Evolutionary conservation across 2,888 invertebrate species (phyloP), one percentile per base, ranked within the genome.

Genomic region (Folsomia manolachei): DNA sequence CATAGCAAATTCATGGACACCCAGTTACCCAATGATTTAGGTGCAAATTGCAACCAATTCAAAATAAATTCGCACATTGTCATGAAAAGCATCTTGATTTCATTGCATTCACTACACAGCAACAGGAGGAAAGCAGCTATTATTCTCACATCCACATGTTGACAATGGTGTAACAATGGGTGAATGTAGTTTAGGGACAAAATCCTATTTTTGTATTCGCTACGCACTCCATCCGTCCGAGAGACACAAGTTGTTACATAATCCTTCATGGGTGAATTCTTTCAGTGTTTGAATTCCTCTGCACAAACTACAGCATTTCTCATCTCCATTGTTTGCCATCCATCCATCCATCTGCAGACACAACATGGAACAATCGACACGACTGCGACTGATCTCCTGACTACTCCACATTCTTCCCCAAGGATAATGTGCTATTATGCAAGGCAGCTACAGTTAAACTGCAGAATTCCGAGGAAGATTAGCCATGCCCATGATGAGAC

Each of bases 141-240:
- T 39, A 4, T 21, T 56, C 56, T 56, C 56, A 52, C 27, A 19
- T 56, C 23, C 51, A 39, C 65, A 52, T 66, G 65, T 66, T 52
- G 21, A 56, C 60, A 27, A 67, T 66, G 65, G 52, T n/a, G 26
- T 24, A 63, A 66, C 66, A 66, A 66, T 66, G 52, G 4, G 27
- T 27, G 21, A 66, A 66, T 66, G 51, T 66, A 66, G 65, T 66
- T 66, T 66, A 66, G 65, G 67, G 67, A 67, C 67, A 67, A 67
- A 53, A 2, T 67, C 24, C 67, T 56, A 53, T 67, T 67, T 56
- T 67, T 24, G n/a, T 60, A 66, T 67, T 67, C 14, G 67, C 53
- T 27, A 67, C 60, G 67, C 67, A 67, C 67, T 26, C 56, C 56
- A 56, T 56, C 56, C 56, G 56, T 56, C 56, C 56, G 56, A 14